Evolutionary conservation across 2,113 vertebrate genomes (phyloP).

Genomic region (Laterallus jamaicensis): DNA sequence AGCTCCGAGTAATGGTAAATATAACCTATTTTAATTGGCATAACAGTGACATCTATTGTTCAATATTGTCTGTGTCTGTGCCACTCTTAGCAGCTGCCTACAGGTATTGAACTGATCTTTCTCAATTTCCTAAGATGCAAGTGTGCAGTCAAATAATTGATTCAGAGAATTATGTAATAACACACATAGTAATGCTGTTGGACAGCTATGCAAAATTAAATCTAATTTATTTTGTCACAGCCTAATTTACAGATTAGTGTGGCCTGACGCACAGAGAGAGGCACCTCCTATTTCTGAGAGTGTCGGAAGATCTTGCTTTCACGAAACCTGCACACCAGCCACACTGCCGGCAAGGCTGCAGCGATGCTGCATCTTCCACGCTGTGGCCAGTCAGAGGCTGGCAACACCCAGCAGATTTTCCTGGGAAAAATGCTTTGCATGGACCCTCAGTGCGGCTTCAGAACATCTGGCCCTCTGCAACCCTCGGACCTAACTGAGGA

Average conservation of each 20-base stretch:
- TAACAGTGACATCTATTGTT: slow-evolving; percentile 79
- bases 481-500: rapidly evolving
- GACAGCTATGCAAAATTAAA: slow-evolving; percentile 35
- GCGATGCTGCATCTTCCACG: background rate
- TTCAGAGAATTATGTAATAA: slow-evolving; percentile 1
- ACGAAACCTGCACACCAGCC: background rate
- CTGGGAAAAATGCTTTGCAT: background rate
- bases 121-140: background rate
- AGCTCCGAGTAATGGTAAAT: slow-evolving; percentile 57
- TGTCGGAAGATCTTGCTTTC: background rate
- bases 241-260: slow-evolving; percentile 22
- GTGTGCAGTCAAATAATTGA: slow-evolving; percentile 10
- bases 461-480: background rate
- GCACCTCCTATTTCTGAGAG: background rate
- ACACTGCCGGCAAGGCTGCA: background rate
- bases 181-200: background rate
- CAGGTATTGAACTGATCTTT: background rate
- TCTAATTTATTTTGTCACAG: slow-evolving; percentile 48
- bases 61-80: slow-evolving; percentile 29
- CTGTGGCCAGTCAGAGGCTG: background rate
- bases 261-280: background rate
- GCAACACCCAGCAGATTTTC: background rate
- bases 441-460: background rate
- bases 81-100: slow-evolving; percentile 7
- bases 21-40: slow-evolving; percentile 63